These are phyloP conservation scores for Scarus forsteni DNA, from an alignment of 2,797 vertebrate genomes.

Conservation along the genomic window DNA sequence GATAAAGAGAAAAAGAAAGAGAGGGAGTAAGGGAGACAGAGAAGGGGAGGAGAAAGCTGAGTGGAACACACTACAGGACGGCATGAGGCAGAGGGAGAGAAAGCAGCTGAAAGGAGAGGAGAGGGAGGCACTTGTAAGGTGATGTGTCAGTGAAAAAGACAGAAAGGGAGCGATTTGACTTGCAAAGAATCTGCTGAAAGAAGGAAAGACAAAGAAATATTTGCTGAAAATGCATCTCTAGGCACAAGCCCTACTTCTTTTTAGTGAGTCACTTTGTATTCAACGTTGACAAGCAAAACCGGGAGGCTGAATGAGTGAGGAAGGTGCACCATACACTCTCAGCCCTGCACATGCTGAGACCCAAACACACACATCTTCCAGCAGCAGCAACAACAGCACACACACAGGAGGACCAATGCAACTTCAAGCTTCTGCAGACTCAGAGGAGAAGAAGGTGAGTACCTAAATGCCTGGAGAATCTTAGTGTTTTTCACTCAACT, in stretches of 20 bases:
- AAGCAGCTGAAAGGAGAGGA: slow-evolving; percentile 49
- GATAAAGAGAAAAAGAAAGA: slow-evolving; percentile 34
- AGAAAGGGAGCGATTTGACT: slow-evolving; percentile 24
- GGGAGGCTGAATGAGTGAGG: slow-evolving; percentile 75
- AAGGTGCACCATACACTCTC: slow-evolving; percentile 61
- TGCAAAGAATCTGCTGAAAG: slow-evolving; percentile 20
- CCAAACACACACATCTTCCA: slow-evolving; percentile 49
- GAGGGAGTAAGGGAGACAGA: slow-evolving; percentile 42
- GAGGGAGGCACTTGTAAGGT: slow-evolving; percentile 72
- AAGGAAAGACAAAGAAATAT: slow-evolving; percentile 28
- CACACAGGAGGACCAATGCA: slow-evolving; percentile 77
- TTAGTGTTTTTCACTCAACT: slow-evolving; percentile 9
- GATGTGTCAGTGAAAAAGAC: slow-evolving; percentile 56
- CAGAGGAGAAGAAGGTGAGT: slow-evolving; percentile 84
- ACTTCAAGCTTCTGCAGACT: slow-evolving; percentile 72
- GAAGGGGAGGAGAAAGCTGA: slow-evolving; percentile 72
- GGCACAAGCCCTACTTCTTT: slow-evolving; percentile 24
- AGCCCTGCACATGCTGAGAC: slow-evolving; percentile 61
- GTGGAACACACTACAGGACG: slow-evolving; percentile 59
- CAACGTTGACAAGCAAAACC: slow-evolving; percentile 51
- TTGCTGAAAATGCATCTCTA: slow-evolving; percentile 54
- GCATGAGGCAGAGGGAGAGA: slow-evolving; percentile 55
- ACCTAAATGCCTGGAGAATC: slow-evolving; percentile 29
- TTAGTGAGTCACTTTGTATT: slow-evolving; percentile 42
- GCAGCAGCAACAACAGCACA: slow-evolving; percentile 29